phyloP scores from a whole-genome alignment of 2,888 invertebrate species.

The Drosophila histrio region DNA sequence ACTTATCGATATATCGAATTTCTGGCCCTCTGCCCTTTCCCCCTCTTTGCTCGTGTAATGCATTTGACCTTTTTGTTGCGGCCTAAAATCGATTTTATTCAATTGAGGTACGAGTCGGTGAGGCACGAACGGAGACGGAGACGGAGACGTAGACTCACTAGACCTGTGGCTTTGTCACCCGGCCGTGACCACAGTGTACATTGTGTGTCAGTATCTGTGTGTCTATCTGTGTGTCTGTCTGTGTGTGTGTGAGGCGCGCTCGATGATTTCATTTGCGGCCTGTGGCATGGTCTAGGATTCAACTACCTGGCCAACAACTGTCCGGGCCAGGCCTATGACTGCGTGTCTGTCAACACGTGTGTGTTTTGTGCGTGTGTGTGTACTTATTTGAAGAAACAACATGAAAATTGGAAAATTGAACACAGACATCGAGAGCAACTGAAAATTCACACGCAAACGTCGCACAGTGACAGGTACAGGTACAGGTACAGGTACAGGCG shows the following conservation, averaged over 20 bases:
- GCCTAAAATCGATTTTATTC: constrained; percentile 65
- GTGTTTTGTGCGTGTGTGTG: constrained; percentile 7
- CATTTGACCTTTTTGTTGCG: constrained; percentile 60
- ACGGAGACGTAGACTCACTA: background rate
- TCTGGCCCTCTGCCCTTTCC: background rate
- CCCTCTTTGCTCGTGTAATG: constrained; percentile 16
- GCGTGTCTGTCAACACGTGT: constrained; percentile 52
- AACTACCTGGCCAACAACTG: constrained; percentile 26
- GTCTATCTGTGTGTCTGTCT: constrained; percentile 12
- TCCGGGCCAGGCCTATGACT: constrained; percentile 25
- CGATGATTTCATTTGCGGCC: constrained; percentile 75
- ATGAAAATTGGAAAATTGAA: constrained; percentile 60
- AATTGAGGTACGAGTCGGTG: constrained; percentile 33
- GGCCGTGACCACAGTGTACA: constrained; percentile 66
- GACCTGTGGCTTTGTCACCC: constrained; percentile 60
- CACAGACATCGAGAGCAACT: constrained; percentile 50
- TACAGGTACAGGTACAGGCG: background rate
- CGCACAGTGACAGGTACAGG: constrained; percentile 10
- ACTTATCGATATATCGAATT: constrained; percentile 61
- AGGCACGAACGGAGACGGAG: too few species aligned
- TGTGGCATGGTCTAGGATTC: constrained; percentile 16
- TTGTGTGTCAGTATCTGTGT: background rate
- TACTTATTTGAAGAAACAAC: constrained; percentile 33
- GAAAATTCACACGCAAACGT: constrained; percentile 72
- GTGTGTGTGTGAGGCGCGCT: constrained; percentile 15